Conservation (phyloP, 2,113 vertebrate species). For the Alosa alosa region DNA sequence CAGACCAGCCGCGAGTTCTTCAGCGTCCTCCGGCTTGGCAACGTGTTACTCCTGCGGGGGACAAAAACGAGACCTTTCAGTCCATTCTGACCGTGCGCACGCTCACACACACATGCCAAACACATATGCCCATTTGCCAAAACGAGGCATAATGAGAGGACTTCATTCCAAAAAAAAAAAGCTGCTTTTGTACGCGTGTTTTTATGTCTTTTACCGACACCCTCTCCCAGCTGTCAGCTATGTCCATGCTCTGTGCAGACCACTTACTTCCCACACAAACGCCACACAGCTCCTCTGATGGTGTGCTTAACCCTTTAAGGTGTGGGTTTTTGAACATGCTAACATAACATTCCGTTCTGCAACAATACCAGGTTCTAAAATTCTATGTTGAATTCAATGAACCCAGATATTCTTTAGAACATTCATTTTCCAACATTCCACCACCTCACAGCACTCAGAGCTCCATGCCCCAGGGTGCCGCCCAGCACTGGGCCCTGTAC, state of each 20-base stretch:
- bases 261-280: neutral
- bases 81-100: too few species aligned
- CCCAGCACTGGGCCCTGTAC: neutral
- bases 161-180: neutral
- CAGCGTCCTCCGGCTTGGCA: slow-evolving; percentile 87
- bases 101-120: too few species aligned
- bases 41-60: slow-evolving; percentile 80
- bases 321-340: too few species aligned
- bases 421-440: too few species aligned
- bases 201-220: neutral
- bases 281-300: neutral
- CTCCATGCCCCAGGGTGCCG: neutral
- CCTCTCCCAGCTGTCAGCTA: neutral
- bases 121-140: too few species aligned
- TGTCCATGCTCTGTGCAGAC: neutral
- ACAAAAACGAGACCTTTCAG: neutral
- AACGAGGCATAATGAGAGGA: too few species aligned
- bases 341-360: too few species aligned
- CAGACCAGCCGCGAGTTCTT: slow-evolving; percentile 94
- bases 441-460: neutral
- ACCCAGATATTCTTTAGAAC: too few species aligned
- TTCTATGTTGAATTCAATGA: too few species aligned
- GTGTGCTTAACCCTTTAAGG: neutral
- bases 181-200: neutral
- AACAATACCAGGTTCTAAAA: too few species aligned